These are phyloP conservation scores for Percina caprodes DNA, from an alignment of 2,113 vertebrate genomes.

Conservation along the genomic window DNA sequence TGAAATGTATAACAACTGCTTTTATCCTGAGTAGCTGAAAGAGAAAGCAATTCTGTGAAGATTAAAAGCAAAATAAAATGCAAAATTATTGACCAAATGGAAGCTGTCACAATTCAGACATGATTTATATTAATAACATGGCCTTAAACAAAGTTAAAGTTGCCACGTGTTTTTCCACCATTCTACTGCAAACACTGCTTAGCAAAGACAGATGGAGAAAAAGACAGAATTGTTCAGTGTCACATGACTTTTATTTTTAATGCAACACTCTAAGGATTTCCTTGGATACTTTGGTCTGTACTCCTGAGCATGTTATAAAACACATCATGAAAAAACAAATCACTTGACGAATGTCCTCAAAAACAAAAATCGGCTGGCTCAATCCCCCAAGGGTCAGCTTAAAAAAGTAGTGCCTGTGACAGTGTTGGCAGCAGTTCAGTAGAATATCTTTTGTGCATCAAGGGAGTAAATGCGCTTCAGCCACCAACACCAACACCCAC, in stretches of 20 bases:
- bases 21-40: background rate
- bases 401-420: slow-evolving; percentile 12
- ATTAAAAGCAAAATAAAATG: background rate
- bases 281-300: slow-evolving; percentile 28
- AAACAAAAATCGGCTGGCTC: slow-evolving; percentile 38
- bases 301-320: slow-evolving; percentile 31
- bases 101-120: background rate
- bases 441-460: slow-evolving; percentile 20
- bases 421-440: slow-evolving; percentile 12
- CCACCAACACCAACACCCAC: slow-evolving; percentile 1
- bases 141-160: background rate
- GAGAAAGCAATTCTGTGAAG: background rate
- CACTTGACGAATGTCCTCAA: slow-evolving; percentile 29
- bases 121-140: slow-evolving; percentile 1
- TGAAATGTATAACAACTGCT: background rate
- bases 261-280: slow-evolving; percentile 32
- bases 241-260: slow-evolving; percentile 48
- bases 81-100: background rate
- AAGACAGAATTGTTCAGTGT: slow-evolving; percentile 15
- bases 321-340: slow-evolving; percentile 39
- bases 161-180: background rate
- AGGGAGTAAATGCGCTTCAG: slow-evolving; percentile 5
- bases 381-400: slow-evolving; percentile 20
- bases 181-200: slow-evolving; percentile 13
- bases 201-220: slow-evolving; percentile 32